phyloP scores from a whole-genome alignment of 2,888 invertebrate genomes.

The Petrolisthes cinctipes region DNA sequence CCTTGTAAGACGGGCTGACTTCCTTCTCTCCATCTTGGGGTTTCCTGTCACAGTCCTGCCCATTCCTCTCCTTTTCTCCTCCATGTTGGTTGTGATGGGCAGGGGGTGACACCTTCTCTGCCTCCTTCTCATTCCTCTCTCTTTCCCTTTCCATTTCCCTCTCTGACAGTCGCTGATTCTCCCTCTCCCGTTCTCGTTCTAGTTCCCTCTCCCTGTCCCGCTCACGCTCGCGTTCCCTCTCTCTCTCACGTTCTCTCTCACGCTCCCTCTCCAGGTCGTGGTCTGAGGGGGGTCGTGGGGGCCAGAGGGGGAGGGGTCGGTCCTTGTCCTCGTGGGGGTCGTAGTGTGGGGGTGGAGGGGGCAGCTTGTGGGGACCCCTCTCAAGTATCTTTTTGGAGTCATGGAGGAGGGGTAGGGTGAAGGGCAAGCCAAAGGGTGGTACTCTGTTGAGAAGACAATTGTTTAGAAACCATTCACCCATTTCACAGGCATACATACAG shows the following conservation, averaged over 20 bases:
- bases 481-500: not conserved
- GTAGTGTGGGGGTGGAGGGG: slow-evolving; percentile 47
- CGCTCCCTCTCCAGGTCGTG: slow-evolving; percentile 59
- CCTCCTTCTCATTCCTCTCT: slow-evolving; percentile 53
- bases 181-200: slow-evolving; percentile 49
- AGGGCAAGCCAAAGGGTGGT: slow-evolving; percentile 62
- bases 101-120: slow-evolving; percentile 23
- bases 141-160: slow-evolving; percentile 45
- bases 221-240: slow-evolving; percentile 55
- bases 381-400: slow-evolving; percentile 64
- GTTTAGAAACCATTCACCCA: not conserved
- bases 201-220: slow-evolving; percentile 43
- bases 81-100: slow-evolving; percentile 30
- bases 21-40: slow-evolving; percentile 56
- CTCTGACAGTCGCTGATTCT: slow-evolving; percentile 33
- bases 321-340: slow-evolving; percentile 62
- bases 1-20: slow-evolving; percentile 62
- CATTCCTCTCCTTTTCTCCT: slow-evolving; percentile 12
- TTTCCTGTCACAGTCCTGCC: slow-evolving; percentile 29
- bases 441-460: slow-evolving; percentile 44
- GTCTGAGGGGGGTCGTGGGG: slow-evolving; percentile 51
- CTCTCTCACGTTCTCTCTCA: slow-evolving; percentile 59
- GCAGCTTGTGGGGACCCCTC: slow-evolving; percentile 55
- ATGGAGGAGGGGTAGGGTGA: slow-evolving; percentile 61
- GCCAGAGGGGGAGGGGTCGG: slow-evolving; percentile 52